A percentile compares a stretch with the other conserved stretches of the same genome.
phyloP scores from a whole-genome alignment of 2,113 vertebrate species.

The Bungarus multicinctus region DNA sequence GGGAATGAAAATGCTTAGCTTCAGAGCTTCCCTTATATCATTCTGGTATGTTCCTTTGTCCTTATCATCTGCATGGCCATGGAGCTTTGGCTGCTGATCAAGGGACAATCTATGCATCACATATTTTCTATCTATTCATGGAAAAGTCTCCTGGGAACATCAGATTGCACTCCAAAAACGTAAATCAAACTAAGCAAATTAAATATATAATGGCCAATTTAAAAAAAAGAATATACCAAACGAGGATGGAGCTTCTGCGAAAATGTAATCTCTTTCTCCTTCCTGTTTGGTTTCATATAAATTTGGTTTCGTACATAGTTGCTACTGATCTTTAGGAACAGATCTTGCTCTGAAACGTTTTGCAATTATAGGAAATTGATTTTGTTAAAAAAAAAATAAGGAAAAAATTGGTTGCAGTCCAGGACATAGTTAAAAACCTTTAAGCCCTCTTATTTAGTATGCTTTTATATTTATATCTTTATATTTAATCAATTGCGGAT shows the following conservation, averaged over 20 bases:
- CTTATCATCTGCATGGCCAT: neutral
- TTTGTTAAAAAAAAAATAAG: neutral
- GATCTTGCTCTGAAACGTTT: constrained; percentile 35
- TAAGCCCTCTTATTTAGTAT: neutral
- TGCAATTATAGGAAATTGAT: constrained; percentile 34
- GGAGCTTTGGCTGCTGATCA: neutral
- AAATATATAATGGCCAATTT: neutral
- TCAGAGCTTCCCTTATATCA: neutral
- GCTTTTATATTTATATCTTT: neutral
- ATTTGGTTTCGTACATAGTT: constrained; percentile 38
- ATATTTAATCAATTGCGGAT: neutral
- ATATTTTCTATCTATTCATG: no score
- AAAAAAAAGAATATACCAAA: rapidly evolving
- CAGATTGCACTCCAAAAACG: neutral
- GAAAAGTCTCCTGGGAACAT: neutral
- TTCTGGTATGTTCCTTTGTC: neutral
- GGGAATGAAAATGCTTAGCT: neutral
- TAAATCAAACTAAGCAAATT: neutral
- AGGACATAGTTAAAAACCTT: neutral
- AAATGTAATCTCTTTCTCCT: neutral
- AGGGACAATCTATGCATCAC: neutral
- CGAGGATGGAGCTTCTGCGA: constrained; percentile 10
- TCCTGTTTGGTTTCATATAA: constrained; percentile 27
- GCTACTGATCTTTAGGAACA: constrained; percentile 46
- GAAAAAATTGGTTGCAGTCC: neutral